phyloP scores from a whole-genome alignment of 2,113 vertebrate species.

The Trematocara zebra region DNA sequence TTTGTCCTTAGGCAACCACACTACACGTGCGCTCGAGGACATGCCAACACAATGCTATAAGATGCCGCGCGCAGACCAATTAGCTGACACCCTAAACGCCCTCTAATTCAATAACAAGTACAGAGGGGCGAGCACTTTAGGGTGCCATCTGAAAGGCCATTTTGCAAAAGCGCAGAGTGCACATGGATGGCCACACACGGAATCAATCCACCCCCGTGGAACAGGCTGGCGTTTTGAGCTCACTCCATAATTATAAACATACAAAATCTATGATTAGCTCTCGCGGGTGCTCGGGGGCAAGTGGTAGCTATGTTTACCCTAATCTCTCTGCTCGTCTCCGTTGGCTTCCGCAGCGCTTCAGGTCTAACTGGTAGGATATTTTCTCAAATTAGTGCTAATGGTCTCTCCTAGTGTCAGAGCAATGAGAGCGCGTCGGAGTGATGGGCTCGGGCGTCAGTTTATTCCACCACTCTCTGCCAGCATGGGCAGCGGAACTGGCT shows the following conservation, averaged over 20 bases:
- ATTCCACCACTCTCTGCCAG: slow-evolving; percentile 46
- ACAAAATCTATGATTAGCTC: slow-evolving; percentile 70
- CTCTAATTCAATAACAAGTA: slow-evolving; percentile 67
- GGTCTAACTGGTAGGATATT: slow-evolving; percentile 68
- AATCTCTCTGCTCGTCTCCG: slow-evolving; percentile 35
- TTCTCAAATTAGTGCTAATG: slow-evolving; percentile 67
- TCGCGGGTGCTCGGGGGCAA: slow-evolving; percentile 43
- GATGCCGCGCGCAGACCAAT: slow-evolving; percentile 53
- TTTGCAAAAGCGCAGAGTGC: slow-evolving; percentile 26
- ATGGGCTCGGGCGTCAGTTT: slow-evolving; percentile 44
- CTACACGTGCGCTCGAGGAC: slow-evolving; percentile 17
- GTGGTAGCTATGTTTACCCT: slow-evolving; percentile 47
- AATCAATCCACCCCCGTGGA: slow-evolving; percentile 61
- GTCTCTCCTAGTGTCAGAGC: slow-evolving; percentile 61
- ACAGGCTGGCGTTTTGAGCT: slow-evolving; percentile 59
- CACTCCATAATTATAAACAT: slow-evolving; percentile 65
- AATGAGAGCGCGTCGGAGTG: slow-evolving; percentile 52
- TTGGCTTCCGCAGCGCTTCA: slow-evolving; percentile 50
- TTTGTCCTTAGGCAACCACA: neutral
- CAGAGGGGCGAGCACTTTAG: slow-evolving; percentile 49
- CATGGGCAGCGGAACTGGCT: slow-evolving; percentile 20
- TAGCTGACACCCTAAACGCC: slow-evolving; percentile 62
- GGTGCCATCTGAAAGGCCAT: slow-evolving; percentile 56
- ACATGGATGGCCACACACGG: slow-evolving; percentile 66
- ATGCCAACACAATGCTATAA: slow-evolving; percentile 13